phyloP scores from a whole-genome alignment of 53 echinoderm and acorn worm species.

The Echinarachnius parma region DNA sequence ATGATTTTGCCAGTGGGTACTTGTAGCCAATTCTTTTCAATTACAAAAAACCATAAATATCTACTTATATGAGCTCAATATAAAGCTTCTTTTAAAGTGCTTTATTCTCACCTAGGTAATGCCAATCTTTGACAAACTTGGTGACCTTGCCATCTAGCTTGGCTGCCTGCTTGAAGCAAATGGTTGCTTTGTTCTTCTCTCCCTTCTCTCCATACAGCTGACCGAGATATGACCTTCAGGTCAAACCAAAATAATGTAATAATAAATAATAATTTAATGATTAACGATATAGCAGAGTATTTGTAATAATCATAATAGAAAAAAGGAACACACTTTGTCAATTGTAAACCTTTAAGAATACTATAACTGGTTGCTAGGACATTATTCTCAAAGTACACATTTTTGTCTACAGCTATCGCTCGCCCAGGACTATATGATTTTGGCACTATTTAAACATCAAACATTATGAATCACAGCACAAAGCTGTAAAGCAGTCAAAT shows the following conservation, averaged over 20 bases:
- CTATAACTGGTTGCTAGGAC: too few species aligned
- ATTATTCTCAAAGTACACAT: too few species aligned
- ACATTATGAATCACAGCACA: too few species aligned
- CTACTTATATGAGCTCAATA: too few species aligned
- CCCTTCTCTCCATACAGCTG: conserved; percentile 48
- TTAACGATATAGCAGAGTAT: too few species aligned
- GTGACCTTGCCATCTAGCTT: conserved; percentile 79
- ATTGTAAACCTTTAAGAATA: too few species aligned
- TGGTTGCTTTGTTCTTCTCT: conserved; percentile 71
- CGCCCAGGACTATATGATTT: too few species aligned
- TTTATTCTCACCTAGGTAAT: conserved; percentile 68
- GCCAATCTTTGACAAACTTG: conserved; percentile 61
- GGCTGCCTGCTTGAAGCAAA: conserved; percentile 86
- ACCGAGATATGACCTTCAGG: conserved; percentile 82
- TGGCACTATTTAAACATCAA: too few species aligned
- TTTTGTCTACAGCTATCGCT: too few species aligned
- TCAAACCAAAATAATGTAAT: too few species aligned
- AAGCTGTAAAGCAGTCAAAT: neutral
- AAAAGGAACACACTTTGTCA: too few species aligned
- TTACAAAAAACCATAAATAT: neutral
- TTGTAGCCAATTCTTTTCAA: neutral
- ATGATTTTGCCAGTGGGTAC: neutral
- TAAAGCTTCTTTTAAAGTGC: neutral
- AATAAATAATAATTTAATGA: neutral
- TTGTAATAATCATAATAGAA: too few species aligned